phyloP scores from a whole-genome alignment of 2,888 invertebrate species.

The Dendrolimus houi region DNA sequence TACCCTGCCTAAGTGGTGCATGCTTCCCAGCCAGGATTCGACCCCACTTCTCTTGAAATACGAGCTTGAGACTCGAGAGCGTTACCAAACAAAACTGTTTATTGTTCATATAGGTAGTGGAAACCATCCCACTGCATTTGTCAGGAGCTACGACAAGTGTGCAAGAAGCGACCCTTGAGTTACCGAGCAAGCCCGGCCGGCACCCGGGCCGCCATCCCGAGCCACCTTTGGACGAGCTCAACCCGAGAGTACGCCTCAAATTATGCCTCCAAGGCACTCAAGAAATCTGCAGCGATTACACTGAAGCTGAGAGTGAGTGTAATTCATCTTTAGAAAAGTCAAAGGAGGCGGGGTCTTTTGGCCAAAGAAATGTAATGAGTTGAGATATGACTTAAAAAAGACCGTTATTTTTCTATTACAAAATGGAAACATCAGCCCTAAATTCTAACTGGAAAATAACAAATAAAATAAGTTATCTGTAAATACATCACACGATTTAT shows the following conservation, averaged over 20 bases:
- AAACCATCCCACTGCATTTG: slow-evolving; percentile 82
- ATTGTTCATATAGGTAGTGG: slow-evolving; percentile 74
- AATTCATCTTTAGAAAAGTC: too few species aligned
- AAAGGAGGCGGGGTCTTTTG: too few species aligned
- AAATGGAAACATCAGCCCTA: too few species aligned
- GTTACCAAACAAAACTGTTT: not conserved
- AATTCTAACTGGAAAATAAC: not conserved
- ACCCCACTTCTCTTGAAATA: too few species aligned
- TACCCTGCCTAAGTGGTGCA: not conserved
- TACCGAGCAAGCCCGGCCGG: slow-evolving; percentile 50
- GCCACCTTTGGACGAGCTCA: slow-evolving; percentile 77
- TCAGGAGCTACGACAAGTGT: slow-evolving; percentile 83
- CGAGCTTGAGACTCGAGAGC: too few species aligned
- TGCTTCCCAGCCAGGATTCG: too few species aligned
- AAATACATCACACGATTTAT: too few species aligned
- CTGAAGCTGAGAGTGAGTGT: slow-evolving; percentile 88
- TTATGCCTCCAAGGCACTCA: slow-evolving; percentile 88
- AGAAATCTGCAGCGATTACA: slow-evolving; percentile 89
- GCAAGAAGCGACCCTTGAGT: slow-evolving; percentile 82
- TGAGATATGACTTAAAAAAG: too few species aligned
- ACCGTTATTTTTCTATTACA: too few species aligned
- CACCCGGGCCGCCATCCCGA: slow-evolving; percentile 72
- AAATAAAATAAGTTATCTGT: not conserved
- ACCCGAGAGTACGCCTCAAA: slow-evolving; percentile 84
- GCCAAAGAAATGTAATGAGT: too few species aligned